Conservation (phyloP, 2,888 invertebrate genomes). For the Epistrophella euchroma region DNA sequence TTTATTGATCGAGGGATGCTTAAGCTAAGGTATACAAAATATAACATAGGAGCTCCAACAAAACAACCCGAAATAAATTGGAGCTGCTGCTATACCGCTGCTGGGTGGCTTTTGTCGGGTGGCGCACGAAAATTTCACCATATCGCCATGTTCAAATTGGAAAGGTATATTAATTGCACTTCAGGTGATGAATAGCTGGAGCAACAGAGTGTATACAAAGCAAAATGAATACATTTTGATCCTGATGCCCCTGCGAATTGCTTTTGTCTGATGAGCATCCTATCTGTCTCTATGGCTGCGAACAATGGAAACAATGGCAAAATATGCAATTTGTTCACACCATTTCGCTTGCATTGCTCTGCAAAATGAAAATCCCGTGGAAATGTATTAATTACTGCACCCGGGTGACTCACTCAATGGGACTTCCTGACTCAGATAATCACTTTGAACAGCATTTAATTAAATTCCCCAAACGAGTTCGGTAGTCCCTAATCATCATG, state of each 20-base stretch:
- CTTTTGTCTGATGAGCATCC: constrained; percentile 35
- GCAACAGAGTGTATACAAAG: constrained; percentile 26
- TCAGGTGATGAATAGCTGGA: constrained; percentile 52
- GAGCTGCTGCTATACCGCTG: background rate
- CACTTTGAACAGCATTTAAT: constrained; percentile 55
- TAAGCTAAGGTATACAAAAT: background rate
- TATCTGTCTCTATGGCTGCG: background rate
- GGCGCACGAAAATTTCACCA: constrained; percentile 11
- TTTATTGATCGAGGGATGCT: constrained; percentile 41
- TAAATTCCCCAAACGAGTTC: constrained; percentile 50
- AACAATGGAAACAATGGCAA: constrained; percentile 24
- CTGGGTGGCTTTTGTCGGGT: background rate
- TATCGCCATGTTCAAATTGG: constrained; percentile 24
- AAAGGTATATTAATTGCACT: constrained; percentile 55
- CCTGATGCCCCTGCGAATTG: background rate
- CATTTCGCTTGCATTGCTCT: background rate
- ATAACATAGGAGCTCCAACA: background rate
- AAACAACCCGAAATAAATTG: constrained; percentile 22
- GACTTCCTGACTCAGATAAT: constrained; percentile 29
- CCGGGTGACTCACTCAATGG: constrained; percentile 49
- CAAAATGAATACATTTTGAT: constrained; percentile 25
- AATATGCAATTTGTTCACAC: constrained; percentile 56
- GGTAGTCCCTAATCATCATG: constrained; percentile 14
- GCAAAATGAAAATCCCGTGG: constrained; percentile 52
- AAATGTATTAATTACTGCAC: constrained; percentile 66